These are phyloP conservation scores for Psittacula cyanocephala DNA, from an alignment of 2,113 vertebrate species.

Conservation along the genomic window DNA sequence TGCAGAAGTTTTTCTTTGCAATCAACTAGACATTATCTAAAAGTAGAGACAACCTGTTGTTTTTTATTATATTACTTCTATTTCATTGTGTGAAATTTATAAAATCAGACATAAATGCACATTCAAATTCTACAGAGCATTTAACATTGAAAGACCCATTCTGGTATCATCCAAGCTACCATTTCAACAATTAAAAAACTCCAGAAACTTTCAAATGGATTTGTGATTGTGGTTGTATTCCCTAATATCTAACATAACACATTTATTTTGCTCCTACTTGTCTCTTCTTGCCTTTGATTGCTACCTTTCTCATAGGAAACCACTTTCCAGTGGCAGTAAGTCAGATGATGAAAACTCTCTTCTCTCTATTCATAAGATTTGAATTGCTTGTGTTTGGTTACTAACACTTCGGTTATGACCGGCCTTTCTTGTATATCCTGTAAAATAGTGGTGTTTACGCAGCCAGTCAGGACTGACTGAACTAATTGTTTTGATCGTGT, in stretches of 20 bases:
- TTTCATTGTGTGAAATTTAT: not conserved
- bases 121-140: not conserved
- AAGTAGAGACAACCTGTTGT: not conserved
- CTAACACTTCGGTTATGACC: not conserved
- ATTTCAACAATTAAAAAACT: not conserved
- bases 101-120: not conserved
- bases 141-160: not conserved
- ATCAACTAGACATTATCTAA: not conserved
- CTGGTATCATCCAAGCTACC: not conserved
- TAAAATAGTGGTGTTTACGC: not conserved
- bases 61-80: not conserved
- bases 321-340: conserved; percentile 7
- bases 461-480: not conserved
- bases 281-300: conserved; percentile 26
- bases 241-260: not conserved
- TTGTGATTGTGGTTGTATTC: not conserved
- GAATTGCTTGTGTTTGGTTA: not conserved
- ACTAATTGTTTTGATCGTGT: not conserved
- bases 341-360: not conserved
- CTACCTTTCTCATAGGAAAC: conserved; percentile 12
- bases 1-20: conserved; percentile 12
- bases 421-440: not conserved
- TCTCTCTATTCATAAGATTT: not conserved
- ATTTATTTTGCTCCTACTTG: conserved; percentile 8
- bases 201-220: not conserved